Base-by-base conservation (phyloP, 2,888 invertebrate genomes). In the Dryadula phaetusa region DNA sequence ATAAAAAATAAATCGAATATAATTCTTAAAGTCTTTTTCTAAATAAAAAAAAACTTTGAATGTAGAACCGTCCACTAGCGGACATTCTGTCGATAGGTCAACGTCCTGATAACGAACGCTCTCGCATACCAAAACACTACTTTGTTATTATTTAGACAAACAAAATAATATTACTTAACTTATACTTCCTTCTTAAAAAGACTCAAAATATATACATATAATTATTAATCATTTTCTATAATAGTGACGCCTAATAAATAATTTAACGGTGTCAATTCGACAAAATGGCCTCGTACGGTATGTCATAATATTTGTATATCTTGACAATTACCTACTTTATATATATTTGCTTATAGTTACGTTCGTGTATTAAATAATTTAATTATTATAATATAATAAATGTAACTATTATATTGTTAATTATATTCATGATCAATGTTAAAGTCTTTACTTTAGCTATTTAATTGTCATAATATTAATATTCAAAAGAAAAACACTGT, bases 101-200 rank as follows among this genome's bases (percentile, higher is more conserved):
- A 62, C 56, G 58, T 46, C 62, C 69, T 65, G 65, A 65, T 65
- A 69, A 62, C 40, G 49, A 63, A 63, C 40, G 49, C 49, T 40
- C 58, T 37, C 46, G 56, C 62, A 67, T 61, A 44, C 56, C 44
- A 44, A 60, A 60, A 28, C 60, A 60, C 25, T 32, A 60, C 60
- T 46, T 44, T 60, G 60, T 25, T 56, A 56, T 40, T 56, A 40
- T 56, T 56, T 40, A 40, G 32, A 28, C 60, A 44, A 60, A 60
- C 25, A 60, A 56, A 56, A 40, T 40, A 56, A 56, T 40, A 40
- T 40, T 10, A 56, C 22, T 32, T 52, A 10, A 56, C 22, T 32
- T 52, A 10, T 52, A 52, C 28, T 52, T 52, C 52, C 52, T 10
- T 12, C 12, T 37, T 12, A 37, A 12, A 37, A 37, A 37, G 12